phyloP scores from a whole-genome alignment of 2,888 invertebrate genomes.

The Papilio elwesi region DNA sequence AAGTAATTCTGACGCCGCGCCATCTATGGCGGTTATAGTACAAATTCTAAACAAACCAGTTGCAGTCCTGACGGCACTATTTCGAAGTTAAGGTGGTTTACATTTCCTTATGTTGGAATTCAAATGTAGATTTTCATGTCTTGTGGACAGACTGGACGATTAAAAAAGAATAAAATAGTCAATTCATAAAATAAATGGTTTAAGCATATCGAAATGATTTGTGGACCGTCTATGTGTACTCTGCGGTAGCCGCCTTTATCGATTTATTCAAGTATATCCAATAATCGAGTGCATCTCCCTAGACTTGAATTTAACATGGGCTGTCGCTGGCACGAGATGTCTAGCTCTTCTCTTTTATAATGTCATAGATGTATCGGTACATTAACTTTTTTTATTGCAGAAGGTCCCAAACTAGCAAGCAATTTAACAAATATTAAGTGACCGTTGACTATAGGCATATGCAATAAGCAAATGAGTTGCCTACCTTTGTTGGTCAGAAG shows the following conservation, averaged over 20 bases:
- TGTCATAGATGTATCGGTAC: too few relatives aligned
- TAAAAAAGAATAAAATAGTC: too few relatives aligned
- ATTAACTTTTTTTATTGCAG: too few relatives aligned
- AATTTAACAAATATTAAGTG: too few relatives aligned
- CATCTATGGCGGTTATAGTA: constrained; percentile 22
- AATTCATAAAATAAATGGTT: too few relatives aligned
- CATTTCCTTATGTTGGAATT: constrained; percentile 21
- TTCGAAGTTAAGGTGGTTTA: constrained; percentile 2
- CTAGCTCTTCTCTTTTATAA: not conserved
- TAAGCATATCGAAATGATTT: too few relatives aligned
- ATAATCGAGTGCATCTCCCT: constrained; percentile 9
- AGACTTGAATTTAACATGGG: not conserved
- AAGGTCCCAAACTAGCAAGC: too few relatives aligned
- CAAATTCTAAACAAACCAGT: constrained; percentile 14
- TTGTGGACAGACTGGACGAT: too few relatives aligned
- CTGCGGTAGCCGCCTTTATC: constrained; percentile 11
- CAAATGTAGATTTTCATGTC: not conserved
- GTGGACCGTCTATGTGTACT: not conserved
- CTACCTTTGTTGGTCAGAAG: too few relatives aligned
- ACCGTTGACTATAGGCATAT: too few relatives aligned
- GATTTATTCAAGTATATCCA: constrained; percentile 15
- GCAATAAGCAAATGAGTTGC: too few relatives aligned
- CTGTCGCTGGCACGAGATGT: not conserved
- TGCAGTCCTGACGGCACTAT: not conserved
- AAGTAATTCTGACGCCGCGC: constrained; percentile 41